phyloP scores from a whole-genome alignment of 2,888 invertebrate species.

The Drosophila helvetica region DNA sequence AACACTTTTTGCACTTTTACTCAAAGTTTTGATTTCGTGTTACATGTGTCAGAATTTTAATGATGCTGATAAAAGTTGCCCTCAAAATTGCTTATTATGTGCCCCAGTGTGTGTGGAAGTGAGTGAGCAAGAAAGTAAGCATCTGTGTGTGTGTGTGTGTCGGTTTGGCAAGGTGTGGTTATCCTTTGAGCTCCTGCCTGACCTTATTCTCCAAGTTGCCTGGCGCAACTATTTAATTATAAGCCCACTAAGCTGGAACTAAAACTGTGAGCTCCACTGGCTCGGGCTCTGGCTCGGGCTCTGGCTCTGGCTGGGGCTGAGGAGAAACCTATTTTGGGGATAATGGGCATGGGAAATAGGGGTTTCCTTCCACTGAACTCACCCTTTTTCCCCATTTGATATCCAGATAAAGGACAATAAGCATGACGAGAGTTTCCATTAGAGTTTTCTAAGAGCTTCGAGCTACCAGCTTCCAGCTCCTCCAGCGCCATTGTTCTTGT shows the following conservation, averaged over 20 bases:
- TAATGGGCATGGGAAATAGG: slow-evolving; percentile 19
- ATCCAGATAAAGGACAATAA: slow-evolving; percentile 35
- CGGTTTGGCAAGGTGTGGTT: slow-evolving; percentile 42
- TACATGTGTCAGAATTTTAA: slow-evolving; percentile 80
- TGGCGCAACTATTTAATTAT: slow-evolving; percentile 65
- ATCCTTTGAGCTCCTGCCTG: slow-evolving; percentile 67
- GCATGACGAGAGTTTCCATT: slow-evolving; percentile 16
- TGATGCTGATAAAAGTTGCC: slow-evolving; percentile 78
- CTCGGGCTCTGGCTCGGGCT: slow-evolving; percentile 34
- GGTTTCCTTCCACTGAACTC: neutral
- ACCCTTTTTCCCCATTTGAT: neutral
- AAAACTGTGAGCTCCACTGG: slow-evolving; percentile 31
- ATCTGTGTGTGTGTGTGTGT: slow-evolving; percentile 22
- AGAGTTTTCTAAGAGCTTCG: neutral
- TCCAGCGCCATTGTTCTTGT: slow-evolving; percentile 25
- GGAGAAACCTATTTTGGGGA: slow-evolving; percentile 27
- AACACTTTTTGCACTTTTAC: slow-evolving; percentile 79
- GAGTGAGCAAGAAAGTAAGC: slow-evolving; percentile 9
- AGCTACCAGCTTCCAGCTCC: no score
- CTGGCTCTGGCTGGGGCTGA: slow-evolving; percentile 8
- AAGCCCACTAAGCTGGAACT: slow-evolving; percentile 41
- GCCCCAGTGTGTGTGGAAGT: slow-evolving; percentile 46
- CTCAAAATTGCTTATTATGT: slow-evolving; percentile 76
- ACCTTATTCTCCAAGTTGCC: slow-evolving; percentile 50
- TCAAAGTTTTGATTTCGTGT: slow-evolving; percentile 80